Evolutionary conservation across 2,888 invertebrate species (phyloP), one percentile per base, ranked within the genome.

Genomic region (Hirtodrosophila duncani): DNA sequence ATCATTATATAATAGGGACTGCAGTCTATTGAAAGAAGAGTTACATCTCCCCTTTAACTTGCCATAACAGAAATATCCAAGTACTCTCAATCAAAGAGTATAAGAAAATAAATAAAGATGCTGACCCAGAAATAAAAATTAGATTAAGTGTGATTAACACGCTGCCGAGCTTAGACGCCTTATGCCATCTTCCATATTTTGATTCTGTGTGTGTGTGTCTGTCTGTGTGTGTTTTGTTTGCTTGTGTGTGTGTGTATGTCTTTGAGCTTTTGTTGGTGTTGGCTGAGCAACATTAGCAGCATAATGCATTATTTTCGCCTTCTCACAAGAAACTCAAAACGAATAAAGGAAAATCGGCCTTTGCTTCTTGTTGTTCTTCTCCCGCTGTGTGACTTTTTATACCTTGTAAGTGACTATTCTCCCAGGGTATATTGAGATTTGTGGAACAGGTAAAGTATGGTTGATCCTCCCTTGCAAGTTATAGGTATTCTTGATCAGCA

Each of bases 81-180:
- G n/a, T n/a, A n/a, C n/a, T n/a, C n/a, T n/a, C n/a, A n/a, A n/a
- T n/a, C n/a, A n/a, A n/a, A n/a, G n/a, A n/a, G n/a, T n/a, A n/a
- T n/a, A 58, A 41, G 49, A 45, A 57, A 42, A 61, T 60, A 62
- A 59, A 75, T 67, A 70, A 80, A 81, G 72, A 75, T 80, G 81
- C 80, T 80, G 82, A 81, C 82, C 82, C 75, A 81, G 78, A 72
- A 78, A 81, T 80, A 80, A 81, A 80, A 80, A 72, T 71, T 67
- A 80, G 81, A 82, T 82, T 82, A 81, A 82, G 74, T 75, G 81
- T 78, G 82, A 81, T 82, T 81, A 81, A 80, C 64, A 79, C 74
- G 65, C 78, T 61, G 75, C 66, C 63, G 55, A 55, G 63, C 57
- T 75, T 65, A 53, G 69, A 56, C 55, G 66, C 55, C 50, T 42